Evolutionary conservation across 1,140 invertebrate genomes (phyloP).

Genomic region (Hesperophylax magnus): DNA sequence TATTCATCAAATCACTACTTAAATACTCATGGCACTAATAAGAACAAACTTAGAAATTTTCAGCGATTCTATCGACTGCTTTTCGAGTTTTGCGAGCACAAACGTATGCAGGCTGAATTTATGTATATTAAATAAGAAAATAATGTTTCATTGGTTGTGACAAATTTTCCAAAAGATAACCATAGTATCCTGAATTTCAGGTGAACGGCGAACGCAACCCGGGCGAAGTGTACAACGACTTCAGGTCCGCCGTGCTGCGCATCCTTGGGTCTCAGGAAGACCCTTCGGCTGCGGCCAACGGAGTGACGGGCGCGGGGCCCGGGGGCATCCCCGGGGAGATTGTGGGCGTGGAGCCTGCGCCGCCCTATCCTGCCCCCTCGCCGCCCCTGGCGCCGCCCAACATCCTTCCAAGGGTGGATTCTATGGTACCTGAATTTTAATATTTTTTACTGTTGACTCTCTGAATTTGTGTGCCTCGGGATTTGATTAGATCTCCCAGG

Average conservation of each 20-base stretch:
- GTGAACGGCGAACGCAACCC: constrained; percentile 88
- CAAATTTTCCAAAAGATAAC: too few species aligned
- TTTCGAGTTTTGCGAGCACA: too few species aligned
- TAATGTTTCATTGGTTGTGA: too few species aligned
- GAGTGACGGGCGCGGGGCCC: constrained; percentile 69
- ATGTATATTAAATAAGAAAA: too few species aligned
- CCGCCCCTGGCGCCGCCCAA: constrained; percentile 52
- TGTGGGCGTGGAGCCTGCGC: constrained; percentile 72
- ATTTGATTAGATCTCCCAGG: too few species aligned
- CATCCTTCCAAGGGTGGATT: constrained; percentile 60
- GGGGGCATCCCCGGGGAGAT: constrained; percentile 72
- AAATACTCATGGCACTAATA: too few species aligned
- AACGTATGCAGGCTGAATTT: too few species aligned
- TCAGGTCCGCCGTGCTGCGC: constrained; percentile 79
- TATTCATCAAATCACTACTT: too few species aligned
- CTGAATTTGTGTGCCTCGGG: too few species aligned
- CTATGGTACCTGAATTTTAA: constrained; percentile 59
- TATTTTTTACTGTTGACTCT: too few species aligned
- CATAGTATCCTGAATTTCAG: constrained; percentile 63
- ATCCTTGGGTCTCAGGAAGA: constrained; percentile 78
- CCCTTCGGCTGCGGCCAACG: constrained; percentile 72
- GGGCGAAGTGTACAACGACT: constrained; percentile 85
- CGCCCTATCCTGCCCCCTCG: constrained; percentile 55
- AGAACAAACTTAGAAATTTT: too few species aligned
- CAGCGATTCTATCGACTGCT: too few species aligned